phyloP scores from a whole-genome alignment of 2,113 vertebrate genomes.

The Archocentrus centrarchus region DNA sequence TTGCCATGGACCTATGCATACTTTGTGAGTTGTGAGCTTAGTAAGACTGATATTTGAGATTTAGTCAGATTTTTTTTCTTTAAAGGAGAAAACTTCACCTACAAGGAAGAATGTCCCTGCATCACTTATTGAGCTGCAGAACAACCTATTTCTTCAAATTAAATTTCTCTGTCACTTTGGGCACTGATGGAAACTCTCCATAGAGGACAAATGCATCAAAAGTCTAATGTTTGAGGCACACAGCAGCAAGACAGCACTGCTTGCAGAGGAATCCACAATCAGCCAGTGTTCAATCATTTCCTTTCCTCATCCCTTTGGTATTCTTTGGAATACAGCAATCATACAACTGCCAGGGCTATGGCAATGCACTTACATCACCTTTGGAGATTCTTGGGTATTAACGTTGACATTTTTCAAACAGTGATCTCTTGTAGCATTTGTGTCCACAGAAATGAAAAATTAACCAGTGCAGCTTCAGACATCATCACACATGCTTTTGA shows the following conservation, averaged over 20 bases:
- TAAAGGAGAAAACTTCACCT: no score
- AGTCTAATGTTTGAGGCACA: constrained; percentile 4
- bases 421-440: constrained; percentile 18
- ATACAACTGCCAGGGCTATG: constrained; percentile 22
- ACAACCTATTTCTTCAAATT: constrained; percentile 12
- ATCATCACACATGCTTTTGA: neutral
- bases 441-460: constrained; percentile 2
- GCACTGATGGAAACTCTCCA: constrained; percentile 13
- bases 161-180: constrained; percentile 7
- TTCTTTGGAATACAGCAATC: constrained; percentile 44
- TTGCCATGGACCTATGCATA: neutral
- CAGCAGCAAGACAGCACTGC: neutral
- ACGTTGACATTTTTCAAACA: constrained; percentile 32
- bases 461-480: neutral
- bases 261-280: constrained; percentile 28
- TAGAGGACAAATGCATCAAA: constrained; percentile 12
- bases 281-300: constrained; percentile 37
- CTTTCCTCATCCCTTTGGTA: constrained; percentile 33
- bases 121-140: constrained; percentile 9
- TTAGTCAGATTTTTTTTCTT: no score
- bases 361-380: constrained; percentile 50
- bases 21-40: no score
- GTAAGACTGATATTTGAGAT: no score
- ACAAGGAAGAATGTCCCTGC: neutral
- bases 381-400: constrained; percentile 30